Base-by-base conservation (phyloP, 2,113 vertebrate species). In the Lontra canadensis region DNA sequence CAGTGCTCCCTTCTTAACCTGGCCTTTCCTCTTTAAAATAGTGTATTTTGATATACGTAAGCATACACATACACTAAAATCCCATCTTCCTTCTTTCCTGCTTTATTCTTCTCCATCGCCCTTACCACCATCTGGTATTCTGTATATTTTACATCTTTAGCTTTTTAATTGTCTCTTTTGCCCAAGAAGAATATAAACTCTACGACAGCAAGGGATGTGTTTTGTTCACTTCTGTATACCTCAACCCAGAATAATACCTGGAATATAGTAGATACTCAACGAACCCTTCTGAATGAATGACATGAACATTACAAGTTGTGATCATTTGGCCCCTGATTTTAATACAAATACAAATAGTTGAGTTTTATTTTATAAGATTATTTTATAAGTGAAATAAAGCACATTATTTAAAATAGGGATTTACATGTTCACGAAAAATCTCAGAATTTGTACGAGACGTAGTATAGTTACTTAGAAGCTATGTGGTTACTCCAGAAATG, bases 361-460 rank as follows among this genome's bases (percentile, higher is more conserved):
- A 29, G 47, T 52, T 95, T 96, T 71, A 63, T 71, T 57, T 94
- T 73, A 74, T 29, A 63, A 29, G 69, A 23, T 36, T 90, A 78
- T 83, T 82, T 94, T 94, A 39, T 69, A 85, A 59, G 12, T n/a
- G 34, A 87, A 80, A 74, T 88, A 63, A 74, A 96, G 69, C 2
- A 25, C 4, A 49, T 61, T 83, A 59, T 73, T 95, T 69, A 69
- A 87, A 74, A 47, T 74, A 25, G 21, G 31, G 14, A 74, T 79
- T 88, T 96, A 36, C 36, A 42, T 88, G 9, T 59, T 81, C 26
- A 88, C 6, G 18, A 81, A 39, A 80, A 90, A 29, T 52, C 34
- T 95, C 34, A 73, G 47, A 83, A 89, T 94, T 29, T 79, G 34
- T 91, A 26, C 7, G 81, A 88, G 31, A 91, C 94, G 20, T 88